Evolutionary conservation across 1,140 invertebrate genomes (phyloP).

Genomic region (Pararge aegeria): DNA sequence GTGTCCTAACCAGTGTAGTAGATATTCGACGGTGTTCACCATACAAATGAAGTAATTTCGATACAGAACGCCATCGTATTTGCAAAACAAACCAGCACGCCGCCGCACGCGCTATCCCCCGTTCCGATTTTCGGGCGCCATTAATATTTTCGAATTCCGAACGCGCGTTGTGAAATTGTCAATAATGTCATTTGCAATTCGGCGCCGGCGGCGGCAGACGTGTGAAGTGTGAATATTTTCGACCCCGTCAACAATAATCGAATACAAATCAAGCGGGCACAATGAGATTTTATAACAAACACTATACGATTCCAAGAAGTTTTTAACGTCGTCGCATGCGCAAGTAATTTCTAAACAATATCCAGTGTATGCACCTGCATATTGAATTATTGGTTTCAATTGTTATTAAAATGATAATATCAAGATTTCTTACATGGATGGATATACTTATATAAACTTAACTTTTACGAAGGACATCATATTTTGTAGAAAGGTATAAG

Average conservation of each 20-base stretch:
- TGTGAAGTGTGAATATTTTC: conserved; percentile 59
- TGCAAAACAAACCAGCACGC: conserved; percentile 31
- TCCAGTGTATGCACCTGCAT: conserved; percentile 57
- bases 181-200: conserved; percentile 69
- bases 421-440: neutral
- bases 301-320: conserved; percentile 51
- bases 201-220: conserved; percentile 61
- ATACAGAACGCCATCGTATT: conserved; percentile 48
- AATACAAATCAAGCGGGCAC: conserved; percentile 61
- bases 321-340: conserved; percentile 62
- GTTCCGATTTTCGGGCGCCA: conserved; percentile 63
- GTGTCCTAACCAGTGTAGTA: too few species aligned
- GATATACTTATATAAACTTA: too few species aligned
- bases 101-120: conserved; percentile 54
- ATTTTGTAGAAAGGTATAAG: too few species aligned
- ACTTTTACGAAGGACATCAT: too few species aligned
- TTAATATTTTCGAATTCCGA: conserved; percentile 61
- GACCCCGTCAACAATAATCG: conserved; percentile 50
- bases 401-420: neutral
- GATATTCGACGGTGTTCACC: too few species aligned
- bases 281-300: conserved; percentile 51
- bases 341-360: conserved; percentile 65
- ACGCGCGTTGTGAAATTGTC: conserved; percentile 56
- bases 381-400: conserved; percentile 34
- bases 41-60: conserved; percentile 39